Evolutionary conservation across 2,888 invertebrate genomes (phyloP), one percentile per base, ranked within the genome.

Genomic region (Ormyrus pomaceus): DNA sequence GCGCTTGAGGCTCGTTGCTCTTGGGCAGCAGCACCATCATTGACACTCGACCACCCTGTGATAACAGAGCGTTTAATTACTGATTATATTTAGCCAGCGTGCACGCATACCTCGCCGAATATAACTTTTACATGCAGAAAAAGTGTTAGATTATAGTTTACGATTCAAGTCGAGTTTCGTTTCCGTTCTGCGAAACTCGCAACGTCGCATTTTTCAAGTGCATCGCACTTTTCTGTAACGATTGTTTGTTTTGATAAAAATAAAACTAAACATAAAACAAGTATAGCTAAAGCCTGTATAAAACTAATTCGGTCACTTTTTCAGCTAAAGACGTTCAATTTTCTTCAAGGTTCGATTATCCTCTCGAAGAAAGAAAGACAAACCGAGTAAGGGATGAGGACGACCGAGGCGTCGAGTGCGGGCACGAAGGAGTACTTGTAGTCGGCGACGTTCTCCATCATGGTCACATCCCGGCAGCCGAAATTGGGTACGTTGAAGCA

Each of bases 341-440:
- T 4, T 4, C 0, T 34, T 34, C 34, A 34, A 34, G 0, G 34
- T 34, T 34, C 34, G 34, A 34, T 34, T 4, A 34, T 34, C 34
- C 34, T 34, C 34, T 34, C 34, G 34, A 34, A 34, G 34, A 4
- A 34, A 55, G 48, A 55, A 45, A 6, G 19, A 82, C 92, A 92
- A 91, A 95, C 95, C 89, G 94, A 93, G 85, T 96, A 96, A n/a
- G 95, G 95, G 77, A 96, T 88, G 85, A 94, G 93, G 48, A 96
- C 91, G 64, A 94, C 94, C 84, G 94, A 92, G 50, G 95, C 94
- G 84, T 95, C 94, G 8, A 95, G 89, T 9, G 93, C 92, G 1
- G 93, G 92, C 58, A 95, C 86, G 48, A 93, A 91, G 1, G 93
- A 94, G 79, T 94, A 94, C 86, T 92, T 93, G 87, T 94, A 95